Evolutionary conservation across 2,888 invertebrate genomes (phyloP), one percentile per base, ranked within the genome.

Genomic region (Agrochola macilenta): DNA sequence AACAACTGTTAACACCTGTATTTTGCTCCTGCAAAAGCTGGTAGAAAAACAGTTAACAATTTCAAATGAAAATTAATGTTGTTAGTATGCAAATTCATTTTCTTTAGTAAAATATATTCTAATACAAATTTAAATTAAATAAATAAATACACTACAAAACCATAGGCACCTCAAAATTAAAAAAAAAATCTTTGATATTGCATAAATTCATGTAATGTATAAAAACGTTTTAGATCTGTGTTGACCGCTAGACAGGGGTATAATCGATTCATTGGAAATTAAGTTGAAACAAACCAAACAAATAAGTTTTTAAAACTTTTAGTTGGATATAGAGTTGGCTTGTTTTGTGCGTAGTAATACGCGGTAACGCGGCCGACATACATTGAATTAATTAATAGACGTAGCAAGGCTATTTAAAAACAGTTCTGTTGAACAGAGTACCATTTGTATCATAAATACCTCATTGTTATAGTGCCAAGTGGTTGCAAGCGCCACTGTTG

Each of bases 331-430:
- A 30, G n/a, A 79, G 30, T 26, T 26, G 23, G 35, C 2, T 5
- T n/a, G 11, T 63, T 57, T n/a, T 54, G 68, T 39, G 5, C 14
- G 26, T 78, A 39, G 57, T 52, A 30, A 39, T n/a, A 57, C 79
- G 26, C 46, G 43, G 2, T 39, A n/a, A 57, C 79, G 26, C 46
- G 43, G 2, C 54, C 26, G 20, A 35, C 5, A 70, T 12, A 23
- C 20, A 46, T 70, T 74, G 35, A 74, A 81, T 81, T 35, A 58
- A 74, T 81, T 60, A 81, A 20, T 61, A 81, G 35, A 54, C 23
- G 35, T 39, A 71, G 43, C 39, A 20, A 43, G 54, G 30, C 43
- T 57, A 76, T 76, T 76, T 76, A 26, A 52, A 74, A 61, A 69
- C 52, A 46, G 54, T 61, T 79, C 12, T 12, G 8, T 76, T 23